Conservation (phyloP, 2,888 invertebrate genomes). For the Chironomus riparius region DNA sequence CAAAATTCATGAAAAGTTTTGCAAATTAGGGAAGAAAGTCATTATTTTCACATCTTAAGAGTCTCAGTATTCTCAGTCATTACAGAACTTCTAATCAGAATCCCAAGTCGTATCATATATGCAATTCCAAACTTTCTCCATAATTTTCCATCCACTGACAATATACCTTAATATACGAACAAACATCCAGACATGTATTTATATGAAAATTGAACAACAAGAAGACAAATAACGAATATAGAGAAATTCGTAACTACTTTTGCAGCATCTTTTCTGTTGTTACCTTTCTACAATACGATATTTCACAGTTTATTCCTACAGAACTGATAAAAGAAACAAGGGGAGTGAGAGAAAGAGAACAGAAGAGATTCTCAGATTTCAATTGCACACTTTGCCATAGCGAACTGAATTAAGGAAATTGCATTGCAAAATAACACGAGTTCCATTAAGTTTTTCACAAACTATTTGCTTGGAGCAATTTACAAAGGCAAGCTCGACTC, state of each 20-base stretch:
- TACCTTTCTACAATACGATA: neutral
- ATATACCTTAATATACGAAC: neutral
- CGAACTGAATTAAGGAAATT: slow-evolving; percentile 21
- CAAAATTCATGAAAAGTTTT: too few species aligned
- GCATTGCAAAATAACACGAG: slow-evolving; percentile 23
- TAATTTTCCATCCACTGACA: too few species aligned
- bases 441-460: slow-evolving; percentile 1
- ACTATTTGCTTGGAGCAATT: slow-evolving; percentile 8
- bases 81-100: too few species aligned
- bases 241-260: neutral
- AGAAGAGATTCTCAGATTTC: slow-evolving; percentile 17
- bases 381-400: slow-evolving; percentile 15
- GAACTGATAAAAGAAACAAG: neutral
- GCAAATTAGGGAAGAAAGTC: too few species aligned
- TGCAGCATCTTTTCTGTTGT: neutral
- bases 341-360: neutral
- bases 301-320: too few species aligned
- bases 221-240: neutral
- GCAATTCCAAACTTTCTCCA: too few species aligned
- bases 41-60: too few species aligned
- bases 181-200: neutral
- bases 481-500: neutral
- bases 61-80: too few species aligned
- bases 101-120: too few species aligned
- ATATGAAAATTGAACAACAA: neutral